Conservation (phyloP, 2,888 invertebrate species). For the Caenorhabditis sp. region DNA sequence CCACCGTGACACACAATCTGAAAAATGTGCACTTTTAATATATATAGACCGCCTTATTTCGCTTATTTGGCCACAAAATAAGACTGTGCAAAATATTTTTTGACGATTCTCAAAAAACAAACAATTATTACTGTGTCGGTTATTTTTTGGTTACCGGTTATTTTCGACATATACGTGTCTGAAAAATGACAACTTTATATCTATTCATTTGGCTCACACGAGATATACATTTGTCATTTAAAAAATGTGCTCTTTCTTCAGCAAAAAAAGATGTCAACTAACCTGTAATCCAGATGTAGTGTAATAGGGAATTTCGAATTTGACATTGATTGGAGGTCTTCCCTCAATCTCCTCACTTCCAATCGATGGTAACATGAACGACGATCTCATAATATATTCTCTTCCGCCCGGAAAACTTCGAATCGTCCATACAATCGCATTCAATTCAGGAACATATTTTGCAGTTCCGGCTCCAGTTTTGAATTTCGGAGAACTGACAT, state of each 20-base stretch:
- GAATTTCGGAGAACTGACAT: slow-evolving; percentile 97
- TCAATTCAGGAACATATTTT: slow-evolving; percentile 95
- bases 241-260: too few species aligned
- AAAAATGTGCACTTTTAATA: not conserved
- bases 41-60: too few species aligned
- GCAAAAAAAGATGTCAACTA: slow-evolving; percentile 1
- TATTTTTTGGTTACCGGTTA: too few species aligned
- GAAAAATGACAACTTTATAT: too few species aligned
- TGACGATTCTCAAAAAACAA: too few species aligned
- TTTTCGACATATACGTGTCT: too few species aligned
- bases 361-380: slow-evolving; percentile 95
- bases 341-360: slow-evolving; percentile 92
- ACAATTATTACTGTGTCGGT: too few species aligned
- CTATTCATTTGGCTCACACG: too few species aligned
- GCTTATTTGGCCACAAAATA: too few species aligned
- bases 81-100: too few species aligned
- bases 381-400: slow-evolving; percentile 96
- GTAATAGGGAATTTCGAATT: slow-evolving; percentile 98
- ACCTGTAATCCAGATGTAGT: slow-evolving; percentile 98
- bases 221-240: not conserved
- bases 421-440: slow-evolving; percentile 87
- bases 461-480: slow-evolving; percentile 74
- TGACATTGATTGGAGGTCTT: slow-evolving; percentile 95
- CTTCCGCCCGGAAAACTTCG: slow-evolving; percentile 79
- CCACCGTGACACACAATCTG: too few species aligned